Percentiles rank a stretch among this genome's conserved stretches.
phyloP scores from a whole-genome alignment of 2,113 vertebrate genomes.

The Myocastor coypus region DNA sequence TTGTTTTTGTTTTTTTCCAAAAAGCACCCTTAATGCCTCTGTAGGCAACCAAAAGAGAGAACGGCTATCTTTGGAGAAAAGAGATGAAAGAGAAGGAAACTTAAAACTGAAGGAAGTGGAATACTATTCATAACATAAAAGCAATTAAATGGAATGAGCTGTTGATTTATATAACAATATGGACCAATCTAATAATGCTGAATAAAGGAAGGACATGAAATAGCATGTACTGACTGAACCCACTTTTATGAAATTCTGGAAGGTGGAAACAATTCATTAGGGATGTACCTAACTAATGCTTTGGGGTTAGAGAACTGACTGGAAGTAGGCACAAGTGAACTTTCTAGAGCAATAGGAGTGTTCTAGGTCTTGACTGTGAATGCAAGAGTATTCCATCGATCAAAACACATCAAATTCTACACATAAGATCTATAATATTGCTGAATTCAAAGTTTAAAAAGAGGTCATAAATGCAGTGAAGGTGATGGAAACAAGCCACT shows the following conservation, averaged over 20 bases:
- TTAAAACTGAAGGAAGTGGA: not conserved
- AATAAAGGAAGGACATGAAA: not conserved
- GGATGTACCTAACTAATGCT: not conserved
- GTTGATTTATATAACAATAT: not conserved
- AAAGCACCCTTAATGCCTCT: not conserved
- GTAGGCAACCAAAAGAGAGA: not conserved
- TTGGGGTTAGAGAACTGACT: not conserved
- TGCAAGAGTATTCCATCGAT: not conserved
- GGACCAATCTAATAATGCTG: not conserved
- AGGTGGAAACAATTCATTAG: not conserved
- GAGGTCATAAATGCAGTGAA: not conserved
- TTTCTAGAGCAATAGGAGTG: not conserved
- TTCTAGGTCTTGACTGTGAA: not conserved
- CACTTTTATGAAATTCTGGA: not conserved
- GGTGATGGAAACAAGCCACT: not conserved
- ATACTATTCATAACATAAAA: not conserved
- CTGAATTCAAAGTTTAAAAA: not conserved
- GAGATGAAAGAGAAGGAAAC: not conserved
- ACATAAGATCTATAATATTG: not conserved
- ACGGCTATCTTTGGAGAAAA: not conserved
- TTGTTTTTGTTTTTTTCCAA: not conserved
- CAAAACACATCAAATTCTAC: not conserved
- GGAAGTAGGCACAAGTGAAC: not conserved
- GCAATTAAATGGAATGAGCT: not conserved
- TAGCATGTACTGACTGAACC: not conserved